These are phyloP conservation scores for Cordilura impudica DNA, from an alignment of 2,888 invertebrate species.

Conservation along the genomic window DNA sequence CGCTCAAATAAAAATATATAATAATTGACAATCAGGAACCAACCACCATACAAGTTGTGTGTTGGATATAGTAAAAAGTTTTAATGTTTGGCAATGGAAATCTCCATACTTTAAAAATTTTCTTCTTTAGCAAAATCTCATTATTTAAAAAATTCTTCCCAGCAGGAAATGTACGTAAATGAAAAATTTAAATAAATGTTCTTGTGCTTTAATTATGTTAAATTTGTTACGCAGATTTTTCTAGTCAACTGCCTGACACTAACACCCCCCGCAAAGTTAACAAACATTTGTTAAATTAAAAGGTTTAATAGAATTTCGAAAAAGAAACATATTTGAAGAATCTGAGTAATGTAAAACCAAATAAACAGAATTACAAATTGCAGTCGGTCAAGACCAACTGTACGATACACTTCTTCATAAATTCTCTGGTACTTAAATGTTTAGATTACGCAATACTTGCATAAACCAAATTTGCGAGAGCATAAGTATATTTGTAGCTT, in stretches of 20 bases:
- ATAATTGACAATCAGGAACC: no score
- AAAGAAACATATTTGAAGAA: conserved; percentile 37
- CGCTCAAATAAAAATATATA: no score
- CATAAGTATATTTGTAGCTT: no score
- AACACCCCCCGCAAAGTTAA: conserved; percentile 24
- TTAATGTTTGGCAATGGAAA: not conserved
- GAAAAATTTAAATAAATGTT: conserved; percentile 53
- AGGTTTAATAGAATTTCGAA: not conserved
- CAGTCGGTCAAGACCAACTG: no score
- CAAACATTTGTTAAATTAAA: conserved; percentile 13
- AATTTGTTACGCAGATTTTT: conserved; percentile 64
- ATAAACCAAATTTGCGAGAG: no score
- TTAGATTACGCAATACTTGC: no score
- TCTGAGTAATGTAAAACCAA: conserved; percentile 27
- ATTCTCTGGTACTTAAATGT: no score
- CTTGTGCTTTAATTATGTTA: conserved; percentile 60
- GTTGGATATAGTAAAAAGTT: no score
- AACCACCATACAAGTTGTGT: no score
- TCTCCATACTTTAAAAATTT: not conserved
- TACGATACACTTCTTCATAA: no score
- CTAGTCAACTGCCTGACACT: not conserved
- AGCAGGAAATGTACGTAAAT: conserved; percentile 32
- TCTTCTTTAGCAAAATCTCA: not conserved
- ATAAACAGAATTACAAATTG: conserved; percentile 6
- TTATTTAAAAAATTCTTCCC: conserved; percentile 60